phyloP scores from a whole-genome alignment of 35 echinoderm and acorn worm genomes.

The Anneissia japonica region DNA sequence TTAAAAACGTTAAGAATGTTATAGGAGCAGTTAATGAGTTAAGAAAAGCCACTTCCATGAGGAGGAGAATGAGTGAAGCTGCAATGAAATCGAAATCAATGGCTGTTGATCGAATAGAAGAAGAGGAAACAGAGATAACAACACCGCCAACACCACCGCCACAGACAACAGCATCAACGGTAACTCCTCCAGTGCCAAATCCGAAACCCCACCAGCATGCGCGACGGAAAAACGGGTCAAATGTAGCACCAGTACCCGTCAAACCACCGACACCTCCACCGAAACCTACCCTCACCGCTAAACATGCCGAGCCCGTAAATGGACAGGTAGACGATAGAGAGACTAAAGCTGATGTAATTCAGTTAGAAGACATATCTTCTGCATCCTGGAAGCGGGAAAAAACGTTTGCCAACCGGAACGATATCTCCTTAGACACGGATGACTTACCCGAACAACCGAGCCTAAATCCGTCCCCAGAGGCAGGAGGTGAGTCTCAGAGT shows the following conservation, averaged over 20 bases:
- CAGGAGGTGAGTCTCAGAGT: constrained; percentile 65
- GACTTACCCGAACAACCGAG: neutral
- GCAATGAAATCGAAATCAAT: neutral
- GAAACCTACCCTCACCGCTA: neutral
- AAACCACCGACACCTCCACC: neutral
- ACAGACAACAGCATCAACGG: neutral
- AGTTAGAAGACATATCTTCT: neutral
- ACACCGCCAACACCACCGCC: neutral
- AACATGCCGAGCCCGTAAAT: neutral
- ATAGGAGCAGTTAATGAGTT: constrained; percentile 84
- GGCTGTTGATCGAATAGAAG: constrained; percentile 19
- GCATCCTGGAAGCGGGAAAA: constrained; percentile 18
- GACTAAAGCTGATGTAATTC: neutral
- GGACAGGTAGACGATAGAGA: neutral
- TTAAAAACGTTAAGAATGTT: constrained; percentile 94
- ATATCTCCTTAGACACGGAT: neutral
- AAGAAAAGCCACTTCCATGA: constrained; percentile 63
- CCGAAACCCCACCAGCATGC: neutral
- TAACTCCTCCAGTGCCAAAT: neutral
- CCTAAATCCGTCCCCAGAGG: neutral
- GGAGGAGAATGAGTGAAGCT: constrained; percentile 27
- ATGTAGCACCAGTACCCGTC: neutral
- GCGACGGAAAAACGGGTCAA: neutral
- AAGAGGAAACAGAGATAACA: constrained; percentile 4
- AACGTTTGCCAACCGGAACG: constrained; percentile 6